phyloP scores from a whole-genome alignment of 1,140 invertebrate species.

The Elymnias hypermnestra region DNA sequence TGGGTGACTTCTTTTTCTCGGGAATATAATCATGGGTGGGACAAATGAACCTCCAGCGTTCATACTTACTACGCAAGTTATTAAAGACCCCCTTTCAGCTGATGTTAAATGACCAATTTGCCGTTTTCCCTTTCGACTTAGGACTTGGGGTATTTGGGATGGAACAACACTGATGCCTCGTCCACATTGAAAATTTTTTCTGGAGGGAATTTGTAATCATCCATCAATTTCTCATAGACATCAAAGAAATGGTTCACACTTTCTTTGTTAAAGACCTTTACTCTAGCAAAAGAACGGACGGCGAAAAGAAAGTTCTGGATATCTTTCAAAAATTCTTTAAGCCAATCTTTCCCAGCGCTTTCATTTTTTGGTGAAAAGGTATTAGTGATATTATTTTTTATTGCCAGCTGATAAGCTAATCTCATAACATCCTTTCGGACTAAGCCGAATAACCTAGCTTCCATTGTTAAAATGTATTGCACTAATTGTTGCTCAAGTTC shows the following conservation, averaged over 20 bases:
- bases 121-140: too few species aligned
- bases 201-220: too few species aligned
- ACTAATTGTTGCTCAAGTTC: neutral
- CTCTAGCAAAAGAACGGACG: conserved; percentile 22
- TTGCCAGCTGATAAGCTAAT: conserved; percentile 17
- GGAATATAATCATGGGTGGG: conserved; percentile 50
- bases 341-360: conserved; percentile 11
- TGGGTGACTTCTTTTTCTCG: conserved; percentile 40
- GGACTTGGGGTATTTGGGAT: conserved; percentile 18
- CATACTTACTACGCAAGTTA: conserved; percentile 25
- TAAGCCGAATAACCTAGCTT: neutral
- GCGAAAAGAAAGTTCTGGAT: conserved; percentile 18
- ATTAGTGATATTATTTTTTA: conserved; percentile 16
- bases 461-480: neutral
- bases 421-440: neutral
- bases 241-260: too few species aligned
- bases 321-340: conserved; percentile 17
- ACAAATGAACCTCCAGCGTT: conserved; percentile 38
- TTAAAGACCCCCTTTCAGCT: conserved; percentile 21
- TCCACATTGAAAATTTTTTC: too few species aligned
- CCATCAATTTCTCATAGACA: too few species aligned
- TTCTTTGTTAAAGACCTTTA: too few species aligned
- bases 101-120: conserved; percentile 13
- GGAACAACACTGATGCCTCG: conserved; percentile 12
- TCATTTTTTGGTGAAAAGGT: conserved; percentile 16